Percentiles rank a stretch among this genome's conserved stretches.
These are phyloP conservation scores for Cephalotes varians DNA, from an alignment of 2,888 invertebrate species.

Conservation along the genomic window DNA sequence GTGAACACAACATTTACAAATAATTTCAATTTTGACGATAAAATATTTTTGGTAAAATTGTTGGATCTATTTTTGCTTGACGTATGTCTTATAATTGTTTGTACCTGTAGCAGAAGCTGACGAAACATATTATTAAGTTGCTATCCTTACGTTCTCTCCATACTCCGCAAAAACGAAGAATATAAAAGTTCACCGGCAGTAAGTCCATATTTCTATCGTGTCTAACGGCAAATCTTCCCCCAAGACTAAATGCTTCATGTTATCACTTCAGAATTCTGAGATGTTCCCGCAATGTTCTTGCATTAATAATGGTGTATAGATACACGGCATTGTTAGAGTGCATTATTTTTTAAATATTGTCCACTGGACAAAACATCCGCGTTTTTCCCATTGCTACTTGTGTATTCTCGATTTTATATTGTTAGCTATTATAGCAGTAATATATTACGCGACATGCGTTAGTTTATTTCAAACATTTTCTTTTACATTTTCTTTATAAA, in stretches of 20 bases:
- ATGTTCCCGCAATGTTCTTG: constrained; percentile 23
- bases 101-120: constrained; percentile 47
- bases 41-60: neutral
- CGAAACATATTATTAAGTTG: constrained; percentile 10
- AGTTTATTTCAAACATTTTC: neutral
- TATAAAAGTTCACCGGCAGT: constrained; percentile 53
- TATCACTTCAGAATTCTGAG: neutral
- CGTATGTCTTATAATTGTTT: neutral
- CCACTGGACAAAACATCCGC: neutral
- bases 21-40: neutral
- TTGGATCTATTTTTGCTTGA: neutral
- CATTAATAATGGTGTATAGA: constrained; percentile 44
- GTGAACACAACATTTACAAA: neutral
- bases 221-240: constrained; percentile 9
- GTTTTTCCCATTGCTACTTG: neutral
- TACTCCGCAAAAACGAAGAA: constrained; percentile 57
- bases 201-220: constrained; percentile 50
- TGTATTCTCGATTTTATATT: neutral
- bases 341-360: constrained; percentile 44
- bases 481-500: neutral
- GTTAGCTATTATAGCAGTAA: too few species aligned
- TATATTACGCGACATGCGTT: too few species aligned
- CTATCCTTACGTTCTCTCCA: constrained; percentile 32
- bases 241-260: neutral
- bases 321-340: constrained; percentile 3